Base-by-base conservation (phyloP, 2,113 vertebrate species). In the Phocoena sinus region DNA sequence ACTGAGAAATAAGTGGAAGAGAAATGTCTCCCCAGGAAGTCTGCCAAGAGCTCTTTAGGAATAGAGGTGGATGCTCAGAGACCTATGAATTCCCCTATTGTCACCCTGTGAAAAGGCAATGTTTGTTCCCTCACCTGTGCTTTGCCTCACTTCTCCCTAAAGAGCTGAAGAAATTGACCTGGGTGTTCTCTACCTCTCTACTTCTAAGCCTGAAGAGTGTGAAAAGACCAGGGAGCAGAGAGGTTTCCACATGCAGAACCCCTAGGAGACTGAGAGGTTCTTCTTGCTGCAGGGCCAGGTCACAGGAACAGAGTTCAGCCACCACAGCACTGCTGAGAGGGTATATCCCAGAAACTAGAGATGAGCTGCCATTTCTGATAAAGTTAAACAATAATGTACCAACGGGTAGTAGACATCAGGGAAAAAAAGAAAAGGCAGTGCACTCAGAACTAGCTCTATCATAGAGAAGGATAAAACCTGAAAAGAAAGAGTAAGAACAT, bases 1-100 rank as follows among this genome's bases (percentile, higher is more conserved):
- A 67, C 47, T 5, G 8, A 79, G 8, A 65, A 28, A 53, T 14
- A 8, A 21, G 53, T 28, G 8, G 44, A 17, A 33, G 14, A 85
- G 58, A 3, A 62, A 44, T 67, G 50, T 44, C 3, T 63, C 31
- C 31, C 36, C 2, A 4, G 50, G 6, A 2, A 89, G 25, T 67
- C 31, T 50, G 2, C 50, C 1, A 5, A 80, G 21, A 36, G 11
- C 11, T 58, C 79, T 26, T n/a, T 23, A 56, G 41, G 21, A 63
- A 14, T 33, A 26, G 5, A 12, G 0, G 26, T 47, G 21, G 17
- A 1, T 26, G 4, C 36, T 41, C 53, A 65, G 76, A 79, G 13
- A 88, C 18, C 17, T n/a, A 2, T 1, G 9, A 6, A 28, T 2
- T 4, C 25, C 18, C 8, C 5, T 12, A 50, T 3, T 0, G 4